These are phyloP conservation scores for Parapristionchus giblindavisi DNA, from an alignment of 2,888 invertebrate species.

Conservation along the genomic window DNA sequence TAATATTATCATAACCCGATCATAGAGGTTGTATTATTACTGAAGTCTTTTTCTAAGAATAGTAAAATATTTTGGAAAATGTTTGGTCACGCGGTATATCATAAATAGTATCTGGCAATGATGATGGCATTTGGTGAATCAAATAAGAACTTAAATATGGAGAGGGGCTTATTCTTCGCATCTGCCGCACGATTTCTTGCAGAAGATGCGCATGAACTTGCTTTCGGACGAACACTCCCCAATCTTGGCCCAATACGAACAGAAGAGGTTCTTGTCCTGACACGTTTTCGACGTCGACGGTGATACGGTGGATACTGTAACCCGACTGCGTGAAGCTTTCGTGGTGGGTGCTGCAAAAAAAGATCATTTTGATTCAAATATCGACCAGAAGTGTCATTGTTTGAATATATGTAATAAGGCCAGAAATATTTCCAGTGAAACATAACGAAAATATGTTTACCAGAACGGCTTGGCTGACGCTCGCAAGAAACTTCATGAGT, in stretches of 20 bases:
- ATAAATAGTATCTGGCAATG: no score
- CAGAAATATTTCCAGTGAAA: background rate
- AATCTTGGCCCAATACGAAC: constrained; percentile 69
- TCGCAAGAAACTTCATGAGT: background rate
- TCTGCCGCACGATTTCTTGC: constrained; percentile 55
- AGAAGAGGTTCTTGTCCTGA: constrained; percentile 69
- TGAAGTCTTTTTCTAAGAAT: no score
- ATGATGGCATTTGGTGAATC: no score
- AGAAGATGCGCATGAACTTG: constrained; percentile 68
- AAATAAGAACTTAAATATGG: background rate
- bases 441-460: background rate
- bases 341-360: constrained; percentile 14
- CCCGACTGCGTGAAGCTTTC: background rate
- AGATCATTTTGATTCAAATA: background rate
- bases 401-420: background rate
- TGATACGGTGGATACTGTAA: background rate
- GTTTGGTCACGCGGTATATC: no score
- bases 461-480: background rate
- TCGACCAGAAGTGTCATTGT: background rate
- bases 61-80: no score
- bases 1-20: no score
- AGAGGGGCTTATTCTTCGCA: constrained; percentile 39
- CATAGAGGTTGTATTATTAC: no score
- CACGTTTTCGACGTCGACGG: constrained; percentile 38
- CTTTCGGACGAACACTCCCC: constrained; percentile 69